Conservation (phyloP, 2,113 vertebrate genomes). For the Myotis davidii region DNA sequence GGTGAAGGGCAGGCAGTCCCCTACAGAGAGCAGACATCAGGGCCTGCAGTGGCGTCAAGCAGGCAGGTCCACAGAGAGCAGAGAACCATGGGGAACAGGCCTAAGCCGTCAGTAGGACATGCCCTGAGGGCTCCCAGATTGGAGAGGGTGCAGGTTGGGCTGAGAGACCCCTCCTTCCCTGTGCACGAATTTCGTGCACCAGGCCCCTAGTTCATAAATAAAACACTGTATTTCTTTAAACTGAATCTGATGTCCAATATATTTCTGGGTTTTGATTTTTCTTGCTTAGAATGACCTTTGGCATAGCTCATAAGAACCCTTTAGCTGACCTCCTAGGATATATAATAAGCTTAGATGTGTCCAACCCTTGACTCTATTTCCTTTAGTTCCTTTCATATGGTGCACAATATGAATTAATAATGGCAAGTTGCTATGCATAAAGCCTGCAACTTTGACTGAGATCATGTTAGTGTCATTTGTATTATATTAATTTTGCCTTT, state of each 20-base stretch:
- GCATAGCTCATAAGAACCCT: neutral
- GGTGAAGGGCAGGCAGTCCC: too few species aligned
- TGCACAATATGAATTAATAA: constrained; percentile 2
- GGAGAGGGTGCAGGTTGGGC: too few species aligned
- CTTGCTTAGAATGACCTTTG: neutral
- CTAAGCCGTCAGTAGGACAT: too few species aligned
- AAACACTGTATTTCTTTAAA: neutral
- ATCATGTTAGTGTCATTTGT: constrained; percentile 19
- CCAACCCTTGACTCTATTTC: neutral
- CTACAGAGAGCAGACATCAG: too few species aligned
- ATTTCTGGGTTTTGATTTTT: constrained; percentile 30
- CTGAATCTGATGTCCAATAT: neutral
- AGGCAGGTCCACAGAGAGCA: too few species aligned
- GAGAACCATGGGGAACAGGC: too few species aligned
- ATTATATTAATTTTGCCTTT: constrained; percentile 37
- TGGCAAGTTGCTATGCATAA: neutral
- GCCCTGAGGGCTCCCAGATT: too few species aligned
- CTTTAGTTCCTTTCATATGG: neutral
- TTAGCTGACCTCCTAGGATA: neutral
- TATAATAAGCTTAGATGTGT: neutral
- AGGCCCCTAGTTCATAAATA: neutral
- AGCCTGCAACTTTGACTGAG: constrained; percentile 33
- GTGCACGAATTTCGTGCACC: too few species aligned
- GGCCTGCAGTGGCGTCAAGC: too few species aligned
- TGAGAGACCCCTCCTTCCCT: too few species aligned